Conservation (phyloP, 2,888 invertebrate genomes). For the Ecliptopera silaceata region DNA sequence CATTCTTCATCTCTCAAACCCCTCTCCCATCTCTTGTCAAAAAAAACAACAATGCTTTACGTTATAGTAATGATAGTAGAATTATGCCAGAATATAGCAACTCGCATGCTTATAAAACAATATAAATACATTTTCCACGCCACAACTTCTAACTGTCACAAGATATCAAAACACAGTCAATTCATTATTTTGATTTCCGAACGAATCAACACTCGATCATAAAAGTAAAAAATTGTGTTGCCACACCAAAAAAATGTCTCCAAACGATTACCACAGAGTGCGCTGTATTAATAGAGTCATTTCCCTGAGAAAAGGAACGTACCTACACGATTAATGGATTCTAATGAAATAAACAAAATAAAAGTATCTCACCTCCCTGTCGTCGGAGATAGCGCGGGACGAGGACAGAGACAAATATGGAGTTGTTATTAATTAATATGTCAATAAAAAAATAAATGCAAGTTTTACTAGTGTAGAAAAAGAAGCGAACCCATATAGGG, state of each 20-base stretch:
- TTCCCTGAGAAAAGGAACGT: conserved; percentile 48
- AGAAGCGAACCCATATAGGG: no score
- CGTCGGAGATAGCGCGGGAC: conserved; percentile 42
- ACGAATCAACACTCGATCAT: neutral
- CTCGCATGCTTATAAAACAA: no score
- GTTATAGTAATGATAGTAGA: no score
- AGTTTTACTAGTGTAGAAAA: no score
- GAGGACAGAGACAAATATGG: conserved; percentile 34
- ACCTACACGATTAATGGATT: conserved; percentile 61
- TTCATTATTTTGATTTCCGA: neutral
- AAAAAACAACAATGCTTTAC: no score
- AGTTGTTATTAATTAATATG: conserved; percentile 5
- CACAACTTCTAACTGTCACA: no score
- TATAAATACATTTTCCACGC: no score
- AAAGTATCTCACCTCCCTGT: conserved; percentile 53
- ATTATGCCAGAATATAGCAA: no score
- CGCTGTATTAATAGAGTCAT: conserved; percentile 70
- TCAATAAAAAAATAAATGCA: no score
- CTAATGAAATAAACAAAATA: conserved; percentile 69
- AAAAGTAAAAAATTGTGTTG: neutral
- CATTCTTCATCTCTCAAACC: no score
- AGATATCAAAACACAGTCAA: no score
- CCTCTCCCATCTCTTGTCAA: no score
- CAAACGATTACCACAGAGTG: conserved; percentile 48
- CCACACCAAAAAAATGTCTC: conserved; percentile 38